These are phyloP conservation scores for Argopecten irradians DNA, from an alignment of 1,140 invertebrate species.

Conservation along the genomic window DNA sequence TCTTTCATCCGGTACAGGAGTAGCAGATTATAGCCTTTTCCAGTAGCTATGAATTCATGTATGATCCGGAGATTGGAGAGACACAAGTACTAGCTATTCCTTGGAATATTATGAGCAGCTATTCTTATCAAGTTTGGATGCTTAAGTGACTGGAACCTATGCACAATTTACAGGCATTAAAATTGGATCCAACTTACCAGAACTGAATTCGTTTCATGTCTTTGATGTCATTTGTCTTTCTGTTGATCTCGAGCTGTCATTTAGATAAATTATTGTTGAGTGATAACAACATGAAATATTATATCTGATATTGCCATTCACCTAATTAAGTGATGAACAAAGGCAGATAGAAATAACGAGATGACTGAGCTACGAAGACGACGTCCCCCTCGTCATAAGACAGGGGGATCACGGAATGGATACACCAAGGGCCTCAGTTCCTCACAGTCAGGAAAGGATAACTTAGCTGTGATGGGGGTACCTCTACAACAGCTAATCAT, in stretches of 20 bases:
- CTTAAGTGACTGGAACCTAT: background rate
- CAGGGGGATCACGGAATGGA: constrained; percentile 50
- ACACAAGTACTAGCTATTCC: too few species aligned
- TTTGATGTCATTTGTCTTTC: too few species aligned
- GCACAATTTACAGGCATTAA: background rate
- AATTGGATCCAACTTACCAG: background rate
- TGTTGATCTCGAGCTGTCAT: too few species aligned
- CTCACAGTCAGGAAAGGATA: constrained; percentile 36
- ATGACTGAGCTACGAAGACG: constrained; percentile 60
- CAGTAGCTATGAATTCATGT: too few species aligned
- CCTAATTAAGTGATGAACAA: background rate
- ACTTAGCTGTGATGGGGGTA: constrained; percentile 47
- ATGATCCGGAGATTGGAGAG: too few species aligned
- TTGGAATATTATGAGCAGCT: background rate
- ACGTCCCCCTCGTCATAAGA: constrained; percentile 49
- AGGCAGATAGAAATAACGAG: background rate
- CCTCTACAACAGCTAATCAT: constrained; percentile 54
- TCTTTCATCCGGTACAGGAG: background rate
- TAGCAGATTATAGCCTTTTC: too few species aligned
- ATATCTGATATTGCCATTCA: background rate
- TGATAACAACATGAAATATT: background rate
- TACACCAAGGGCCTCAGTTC: constrained; percentile 41
- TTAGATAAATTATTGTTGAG: background rate
- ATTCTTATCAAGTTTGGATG: background rate
- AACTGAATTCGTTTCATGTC: background rate